Evolutionary conservation across 2,113 vertebrate species (phyloP).

Genomic region (Vombatus ursinus): DNA sequence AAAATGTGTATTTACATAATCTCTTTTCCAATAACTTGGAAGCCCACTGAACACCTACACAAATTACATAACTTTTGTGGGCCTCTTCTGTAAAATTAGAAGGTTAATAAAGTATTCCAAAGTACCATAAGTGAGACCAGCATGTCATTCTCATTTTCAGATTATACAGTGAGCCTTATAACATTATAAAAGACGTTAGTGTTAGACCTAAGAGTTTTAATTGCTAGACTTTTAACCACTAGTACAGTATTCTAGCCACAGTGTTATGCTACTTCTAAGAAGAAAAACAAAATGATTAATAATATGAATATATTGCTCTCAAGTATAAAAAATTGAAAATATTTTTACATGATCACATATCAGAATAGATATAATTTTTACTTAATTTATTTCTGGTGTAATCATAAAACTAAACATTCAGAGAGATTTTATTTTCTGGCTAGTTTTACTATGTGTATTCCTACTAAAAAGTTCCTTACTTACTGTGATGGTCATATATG

Average conservation of each 20-base stretch:
- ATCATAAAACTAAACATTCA: conserved; percentile 31
- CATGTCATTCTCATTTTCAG: neutral
- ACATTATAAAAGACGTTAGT: neutral
- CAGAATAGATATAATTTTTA: conserved; percentile 34
- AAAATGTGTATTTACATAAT: neutral
- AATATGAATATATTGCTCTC: neutral
- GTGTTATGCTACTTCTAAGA: neutral
- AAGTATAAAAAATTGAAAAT: neutral
- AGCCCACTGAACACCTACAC: neutral
- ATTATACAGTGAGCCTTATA: neutral
- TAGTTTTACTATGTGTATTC: conserved; percentile 21
- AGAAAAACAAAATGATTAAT: neutral
- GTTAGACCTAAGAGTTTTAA: neutral
- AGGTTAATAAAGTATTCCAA: neutral
- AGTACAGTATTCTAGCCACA: conserved; percentile 3
- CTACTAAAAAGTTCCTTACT: neutral
- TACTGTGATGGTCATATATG: neutral
- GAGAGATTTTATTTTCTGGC: conserved; percentile 43
- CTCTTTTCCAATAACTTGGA: neutral
- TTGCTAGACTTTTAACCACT: neutral
- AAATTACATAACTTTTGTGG: neutral
- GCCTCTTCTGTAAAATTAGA: neutral
- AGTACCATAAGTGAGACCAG: neutral
- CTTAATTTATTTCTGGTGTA: conserved; percentile 4
- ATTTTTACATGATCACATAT: conserved; percentile 23